A percentile compares a stretch with the other conserved stretches of the same genome.
Evolutionary conservation across 2,888 invertebrate species (phyloP).

Genomic region (Orchestes rusci): DNA sequence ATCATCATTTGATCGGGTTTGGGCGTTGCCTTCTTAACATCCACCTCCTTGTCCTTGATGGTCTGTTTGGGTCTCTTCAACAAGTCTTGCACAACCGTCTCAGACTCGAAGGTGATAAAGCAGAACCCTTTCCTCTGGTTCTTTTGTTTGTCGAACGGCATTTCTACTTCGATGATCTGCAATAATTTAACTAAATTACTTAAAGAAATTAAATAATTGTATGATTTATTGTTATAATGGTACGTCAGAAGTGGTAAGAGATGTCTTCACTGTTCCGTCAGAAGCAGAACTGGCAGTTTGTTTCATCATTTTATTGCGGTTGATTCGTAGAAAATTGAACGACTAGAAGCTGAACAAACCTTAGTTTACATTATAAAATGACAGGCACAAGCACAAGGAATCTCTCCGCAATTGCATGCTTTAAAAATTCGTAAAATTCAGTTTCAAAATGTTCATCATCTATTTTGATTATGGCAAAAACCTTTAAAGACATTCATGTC

Average conservation of each 20-base stretch:
- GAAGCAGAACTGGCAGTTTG: constrained; percentile 31
- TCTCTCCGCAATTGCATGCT: no score
- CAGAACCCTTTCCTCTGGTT: constrained; percentile 96
- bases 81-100: constrained; percentile 87
- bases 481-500: no score
- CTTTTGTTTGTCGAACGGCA: constrained; percentile 96
- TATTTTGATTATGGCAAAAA: no score
- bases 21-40: constrained; percentile 92
- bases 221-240: no score
- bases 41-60: constrained; percentile 90
- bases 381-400: neutral
- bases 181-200: constrained; percentile 30
- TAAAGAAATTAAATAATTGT: constrained; percentile 5
- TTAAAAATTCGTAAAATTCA: no score
- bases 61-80: constrained; percentile 88
- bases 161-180: constrained; percentile 90
- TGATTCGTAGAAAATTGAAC: no score
- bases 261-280: constrained; percentile 27
- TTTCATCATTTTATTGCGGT: constrained; percentile 17
- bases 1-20: constrained; percentile 64
- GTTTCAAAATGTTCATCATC: no score
- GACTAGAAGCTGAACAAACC: no score
- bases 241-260: constrained; percentile 22
- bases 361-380: no score
- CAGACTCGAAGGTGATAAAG: constrained; percentile 95